Base-by-base conservation (phyloP, 2,888 invertebrate species). In the Mythimna vitellina region DNA sequence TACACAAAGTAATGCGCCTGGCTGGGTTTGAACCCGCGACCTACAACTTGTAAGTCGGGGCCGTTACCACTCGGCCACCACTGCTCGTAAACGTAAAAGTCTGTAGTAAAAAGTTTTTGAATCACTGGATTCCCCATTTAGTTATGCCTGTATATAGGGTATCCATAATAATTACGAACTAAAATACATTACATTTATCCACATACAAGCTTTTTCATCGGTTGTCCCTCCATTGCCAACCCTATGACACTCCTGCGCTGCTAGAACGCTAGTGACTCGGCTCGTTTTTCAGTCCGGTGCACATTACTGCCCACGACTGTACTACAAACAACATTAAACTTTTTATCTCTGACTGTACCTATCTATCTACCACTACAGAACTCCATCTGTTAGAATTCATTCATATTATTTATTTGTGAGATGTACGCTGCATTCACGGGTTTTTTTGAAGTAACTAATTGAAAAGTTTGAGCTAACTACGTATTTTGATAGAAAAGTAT, bases 271-370 rank as follows among this genome's bases (percentile, higher is more conserved):
- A 88, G 86, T 86, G 87, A 88, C 83, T 88, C 86, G 76, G 80
- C 86, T 89, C 88, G 88, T 91, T 91, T 89, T 86, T 89, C 91
- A 90, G 85, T 88, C 87, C 87, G 81, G 76, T 89, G 90, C 87
- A 89, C 90, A 88, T 89, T 89, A 88, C 89, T 84, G 87, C 82
- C 86, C 83, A 80, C 85, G 79, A 83, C 85, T 84, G 86, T 89
- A 86, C 87, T 84, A 88, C 88, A 88, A 90, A 91, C 90, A 88
- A 88, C 90, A 89, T 91, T 89, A 87, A 89, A 91, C 86, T 91
- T 91, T 90, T 89, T 90, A 89, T 91, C 71, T 76, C 61, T 53
- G 56, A 53, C 76, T 70, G 20, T 76, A 64, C 70, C 53, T 77
- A 76, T 74, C 78, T 76, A 57, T 64, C 70, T 77, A 71, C 38